phyloP scores from a whole-genome alignment of 2,113 vertebrate genomes.

The Panthera tigris region DNA sequence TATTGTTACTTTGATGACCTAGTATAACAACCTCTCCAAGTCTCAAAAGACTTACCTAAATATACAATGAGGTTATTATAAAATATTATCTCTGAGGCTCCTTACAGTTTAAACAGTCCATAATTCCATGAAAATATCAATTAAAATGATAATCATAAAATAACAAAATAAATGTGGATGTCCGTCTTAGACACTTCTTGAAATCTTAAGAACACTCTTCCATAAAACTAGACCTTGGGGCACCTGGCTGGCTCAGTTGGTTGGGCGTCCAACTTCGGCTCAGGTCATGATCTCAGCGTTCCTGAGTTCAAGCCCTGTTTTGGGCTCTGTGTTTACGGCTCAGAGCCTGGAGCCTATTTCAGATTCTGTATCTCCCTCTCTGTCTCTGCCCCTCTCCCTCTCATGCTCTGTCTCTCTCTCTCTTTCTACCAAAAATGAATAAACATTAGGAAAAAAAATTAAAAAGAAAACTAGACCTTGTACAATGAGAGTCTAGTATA shows the following conservation, averaged over 20 bases:
- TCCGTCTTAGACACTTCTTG: background rate
- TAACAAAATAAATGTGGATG: background rate
- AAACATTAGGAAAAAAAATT: too few relatives aligned
- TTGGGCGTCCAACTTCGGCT: too few relatives aligned
- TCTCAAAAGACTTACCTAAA: background rate
- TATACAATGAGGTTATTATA: background rate
- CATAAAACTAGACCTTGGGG: background rate
- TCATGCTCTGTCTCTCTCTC: too few relatives aligned
- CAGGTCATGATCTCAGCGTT: too few relatives aligned
- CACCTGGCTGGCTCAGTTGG: too few relatives aligned
- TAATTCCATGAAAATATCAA: background rate
- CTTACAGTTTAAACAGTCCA: background rate
- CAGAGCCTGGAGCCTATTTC: too few relatives aligned
- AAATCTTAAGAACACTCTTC: constrained; percentile 16
- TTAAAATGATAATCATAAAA: constrained; percentile 8
- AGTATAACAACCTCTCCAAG: background rate
- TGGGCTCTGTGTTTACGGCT: too few relatives aligned
- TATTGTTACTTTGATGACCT: background rate
- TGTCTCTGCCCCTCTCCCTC: too few relatives aligned
- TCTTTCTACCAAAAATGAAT: too few relatives aligned
- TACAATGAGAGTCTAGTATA: background rate
- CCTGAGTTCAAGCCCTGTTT: too few relatives aligned
- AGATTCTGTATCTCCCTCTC: too few relatives aligned
- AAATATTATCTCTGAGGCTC: background rate
- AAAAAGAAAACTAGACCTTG: background rate